Base-by-base conservation (phyloP, 2,888 invertebrate genomes). In the Drosophila buzzatii region DNA sequence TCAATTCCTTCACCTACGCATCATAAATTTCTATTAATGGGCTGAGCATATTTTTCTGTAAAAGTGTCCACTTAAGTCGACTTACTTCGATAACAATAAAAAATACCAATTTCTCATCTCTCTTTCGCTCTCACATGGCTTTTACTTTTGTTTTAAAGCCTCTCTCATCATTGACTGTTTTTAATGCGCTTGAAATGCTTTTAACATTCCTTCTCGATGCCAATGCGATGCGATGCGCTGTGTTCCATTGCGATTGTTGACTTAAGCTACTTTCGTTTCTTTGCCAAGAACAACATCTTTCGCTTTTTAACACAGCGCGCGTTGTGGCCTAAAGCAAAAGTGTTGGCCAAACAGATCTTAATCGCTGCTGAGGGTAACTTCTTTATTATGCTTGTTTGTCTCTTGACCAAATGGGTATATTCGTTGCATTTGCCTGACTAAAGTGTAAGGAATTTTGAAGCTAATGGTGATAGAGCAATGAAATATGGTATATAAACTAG, bases 191-290 rank as follows among this genome's bases (percentile, higher is more conserved):
- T 62, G 70, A 71, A 79, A 90, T 73, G 86, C 90, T 90, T 85
- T 90, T 82, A 85, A 88, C 69, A 88, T 84, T 90, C 81, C 85
- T 56, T 79, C 89, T 78, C 88, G 53, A 47, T 53, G 49, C 33
- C n/a, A 49, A 49, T 10, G 31, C 31, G 31, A 47, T 47, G 45
- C 44, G 23, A n/a, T n/a, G 31, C 10, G 49, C 1, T n/a, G 31
- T 23, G 23, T 49, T 31, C 49, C 49, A 31, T 31, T 27, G 45
- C 18, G 57, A 52, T 61, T 86, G 76, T 89, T 76, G 81, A 80
- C 74, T 89, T 86, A 85, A 85, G 89, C 85, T 90, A 88, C 89
- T 85, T 85, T 85, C 90, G 68, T 85, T 83, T 58, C 27, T 27
- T 57, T 71, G 57, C 68, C 47, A 52, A 45, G 79, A 66, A 69